Base-by-base conservation (phyloP, 2,888 invertebrate species). In the Prionchulus punctatus region DNA sequence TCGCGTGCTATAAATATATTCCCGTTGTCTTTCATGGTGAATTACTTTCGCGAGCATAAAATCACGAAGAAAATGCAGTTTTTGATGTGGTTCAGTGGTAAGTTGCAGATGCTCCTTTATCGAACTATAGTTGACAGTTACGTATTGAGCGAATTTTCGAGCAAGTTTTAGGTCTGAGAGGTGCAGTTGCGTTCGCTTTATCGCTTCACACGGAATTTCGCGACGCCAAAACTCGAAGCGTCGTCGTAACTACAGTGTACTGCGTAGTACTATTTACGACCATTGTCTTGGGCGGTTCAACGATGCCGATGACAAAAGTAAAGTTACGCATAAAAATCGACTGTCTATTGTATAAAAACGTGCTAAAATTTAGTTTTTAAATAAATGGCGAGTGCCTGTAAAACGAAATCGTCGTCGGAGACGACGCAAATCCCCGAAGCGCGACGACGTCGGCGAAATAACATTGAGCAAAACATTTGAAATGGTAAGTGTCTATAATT, bases 41-140 rank as follows among this genome's bases (percentile, higher is more conserved):
- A 98, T 73, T 85, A 85, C 72, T 98, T 96, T 73, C 81, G 94
- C 21, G 90, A 92, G 70, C 94, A 94, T 75, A 91, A 91, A 74
- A 96, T 98, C 58, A 94, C 92, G 1, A 85, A 83, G 71, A 90
- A 91, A 75, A 94, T 91, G 89, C 92, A 92, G 82, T 92, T 94
- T 69, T 91, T 96, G 59, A 96, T 96, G 94, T 96, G 94, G 94
- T 94, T 94, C 72, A 91, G 91, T 72, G 86, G 83, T 82, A 71
- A 72, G 77, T n/a, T n/a, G n/a, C n/a, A n/a, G 27, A 15, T 12
- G 21, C 54, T 54, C 52, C 23, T 25, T 54, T 25, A 27, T 30
- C 54, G 26, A 27, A 18, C 18, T 21, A 58, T 58, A n/a, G 57
- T 56, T 55, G 15, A 23, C 30, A 21, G 15, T 47, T 43, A 49